Evolutionary conservation across 1,140 invertebrate species (phyloP).

Genomic region (Sitobion miscanthi): DNA sequence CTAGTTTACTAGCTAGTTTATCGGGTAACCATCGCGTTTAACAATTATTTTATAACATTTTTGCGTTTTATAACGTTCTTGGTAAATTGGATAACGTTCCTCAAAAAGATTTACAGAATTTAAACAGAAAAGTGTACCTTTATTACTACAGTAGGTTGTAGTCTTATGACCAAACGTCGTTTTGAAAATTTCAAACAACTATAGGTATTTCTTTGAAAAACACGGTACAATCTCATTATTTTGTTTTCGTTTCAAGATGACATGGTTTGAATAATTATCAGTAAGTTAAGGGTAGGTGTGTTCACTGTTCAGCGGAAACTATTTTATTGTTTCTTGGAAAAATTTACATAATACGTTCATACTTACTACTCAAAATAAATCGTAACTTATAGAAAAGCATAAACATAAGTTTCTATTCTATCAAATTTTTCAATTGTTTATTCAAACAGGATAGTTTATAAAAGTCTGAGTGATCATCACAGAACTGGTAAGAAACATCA

Average conservation of each 20-base stretch:
- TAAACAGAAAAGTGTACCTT: neutral
- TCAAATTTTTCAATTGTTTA: neutral
- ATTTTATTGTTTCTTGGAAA: neutral
- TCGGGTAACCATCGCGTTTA: neutral
- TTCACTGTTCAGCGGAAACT: neutral
- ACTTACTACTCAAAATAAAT: neutral
- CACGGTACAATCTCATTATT: conserved; percentile 7
- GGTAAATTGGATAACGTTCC: neutral
- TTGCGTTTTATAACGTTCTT: neutral
- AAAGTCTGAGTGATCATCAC: neutral
- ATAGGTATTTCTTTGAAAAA: neutral
- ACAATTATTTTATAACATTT: neutral
- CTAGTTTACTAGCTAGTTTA: neutral
- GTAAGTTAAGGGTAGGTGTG: neutral
- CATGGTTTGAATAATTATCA: conserved; percentile 17
- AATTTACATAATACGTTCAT: neutral
- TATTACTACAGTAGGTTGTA: neutral
- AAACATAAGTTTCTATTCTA: neutral
- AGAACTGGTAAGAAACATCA: neutral
- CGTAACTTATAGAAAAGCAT: neutral
- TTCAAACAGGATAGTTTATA: neutral
- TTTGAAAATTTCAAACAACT: conserved; percentile 7
- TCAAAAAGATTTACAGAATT: conserved; percentile 2
- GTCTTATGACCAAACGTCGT: neutral
- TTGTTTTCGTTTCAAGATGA: neutral